A percentile compares a stretch with the other conserved stretches of the same genome.
Evolutionary conservation across 2,113 vertebrate genomes (phyloP).

Genomic region (Hyaena hyaena): DNA sequence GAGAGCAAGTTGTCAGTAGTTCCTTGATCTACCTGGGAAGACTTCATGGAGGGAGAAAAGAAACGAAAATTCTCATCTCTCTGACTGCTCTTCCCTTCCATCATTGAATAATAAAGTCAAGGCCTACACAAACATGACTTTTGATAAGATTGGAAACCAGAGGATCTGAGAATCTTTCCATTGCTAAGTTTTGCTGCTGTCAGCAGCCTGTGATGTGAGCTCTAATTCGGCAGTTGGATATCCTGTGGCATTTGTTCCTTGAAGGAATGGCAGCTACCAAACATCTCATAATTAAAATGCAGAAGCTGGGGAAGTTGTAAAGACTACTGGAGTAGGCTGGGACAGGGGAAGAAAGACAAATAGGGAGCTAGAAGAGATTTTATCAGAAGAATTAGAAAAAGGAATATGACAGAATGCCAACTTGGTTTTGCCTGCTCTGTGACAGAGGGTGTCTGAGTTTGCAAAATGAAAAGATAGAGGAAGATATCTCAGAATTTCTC

Average conservation of each 20-base stretch:
- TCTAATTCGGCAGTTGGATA: neutral
- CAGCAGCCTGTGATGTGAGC: slow-evolving; percentile 9
- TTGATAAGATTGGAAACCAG: neutral
- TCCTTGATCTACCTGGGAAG: neutral
- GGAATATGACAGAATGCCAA: neutral
- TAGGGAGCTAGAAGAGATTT: neutral
- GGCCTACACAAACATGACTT: neutral
- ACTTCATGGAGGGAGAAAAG: neutral
- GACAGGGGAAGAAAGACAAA: neutral
- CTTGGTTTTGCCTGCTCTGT: neutral
- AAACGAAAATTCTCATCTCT: neutral
- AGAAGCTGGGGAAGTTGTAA: neutral
- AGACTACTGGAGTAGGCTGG: neutral
- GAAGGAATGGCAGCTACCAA: slow-evolving; percentile 41
- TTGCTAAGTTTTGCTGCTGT: slow-evolving; percentile 14
- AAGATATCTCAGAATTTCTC: slow-evolving; percentile 19
- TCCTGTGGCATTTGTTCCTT: slow-evolving; percentile 6
- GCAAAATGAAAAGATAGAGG: slow-evolving; percentile 28
- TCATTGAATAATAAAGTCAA: slow-evolving; percentile 30
- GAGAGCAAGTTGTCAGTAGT: neutral
- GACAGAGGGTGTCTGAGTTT: neutral
- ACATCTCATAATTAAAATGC: slow-evolving; percentile 56
- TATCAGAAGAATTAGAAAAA: slow-evolving; percentile 38
- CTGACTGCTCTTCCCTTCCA: neutral
- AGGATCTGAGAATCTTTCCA: slow-evolving; percentile 13